Base-by-base conservation (phyloP, 1,140 invertebrate genomes). In the Hylaeus volcanicus region DNA sequence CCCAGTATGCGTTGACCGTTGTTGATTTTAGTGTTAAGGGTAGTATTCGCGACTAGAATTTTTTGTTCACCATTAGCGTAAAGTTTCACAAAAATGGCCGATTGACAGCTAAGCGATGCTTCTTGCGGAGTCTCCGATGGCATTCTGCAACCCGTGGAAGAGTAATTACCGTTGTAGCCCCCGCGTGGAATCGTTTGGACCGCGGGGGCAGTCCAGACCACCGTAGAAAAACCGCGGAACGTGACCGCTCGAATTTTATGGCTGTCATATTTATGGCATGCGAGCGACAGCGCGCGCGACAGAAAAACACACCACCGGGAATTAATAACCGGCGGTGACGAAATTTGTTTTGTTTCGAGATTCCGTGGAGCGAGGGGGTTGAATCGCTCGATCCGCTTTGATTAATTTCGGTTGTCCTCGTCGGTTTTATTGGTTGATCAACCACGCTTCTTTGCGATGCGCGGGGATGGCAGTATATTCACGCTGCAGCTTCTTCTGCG, bases 61-160 rank as follows among this genome's bases (percentile, higher is more conserved):
- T 26, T 26, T 26, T 26, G 26, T 26, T 26, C 26, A 26, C 26
- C 26, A 26, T 26, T 26, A 26, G 26, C 26, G 26, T 26, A 26
- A 26, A 26, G 26, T 26, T 26, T 26, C 26, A 26, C 26, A 26
- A 26, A 26, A 26, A 26, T 26, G 26, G 26, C 26, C 26, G 26
- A 26, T 48, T 48, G 45, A 48, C 45, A 48, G 86, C 26, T 26
- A 26, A 26, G 26, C 26, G 26, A 26, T 26, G 26, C 26, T 26
- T 26, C 26, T 26, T 26, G 79, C 77, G 72, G 61, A 53, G 71
- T 71, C 61, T 26, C 26, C 26, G 12, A 60, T 58, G 63, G 76
- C 70, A 75, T 89, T 85, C 83, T 79, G 88, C 82, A 86, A 86
- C 78, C 66, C 45, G 73, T 79, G 70, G 12, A 39, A 76, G 66